Conservation (phyloP, 1,140 invertebrate species). For the Temnothorax nylanderi region DNA sequence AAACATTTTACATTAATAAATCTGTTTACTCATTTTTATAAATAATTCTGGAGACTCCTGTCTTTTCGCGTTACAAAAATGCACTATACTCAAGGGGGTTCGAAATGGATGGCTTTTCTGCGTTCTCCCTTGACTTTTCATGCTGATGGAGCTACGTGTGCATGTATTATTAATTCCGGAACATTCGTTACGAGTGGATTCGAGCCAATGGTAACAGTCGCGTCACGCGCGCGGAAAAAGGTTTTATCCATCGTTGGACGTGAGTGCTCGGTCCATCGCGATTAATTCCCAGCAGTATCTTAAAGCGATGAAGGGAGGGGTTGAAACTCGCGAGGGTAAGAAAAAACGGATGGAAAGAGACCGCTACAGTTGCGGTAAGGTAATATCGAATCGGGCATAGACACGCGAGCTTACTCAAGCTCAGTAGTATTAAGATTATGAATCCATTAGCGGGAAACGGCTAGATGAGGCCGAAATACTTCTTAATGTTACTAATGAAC, state of each 20-base stretch:
- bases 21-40: not conserved
- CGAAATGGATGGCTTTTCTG: constrained; percentile 13
- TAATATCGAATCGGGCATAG: constrained; percentile 77
- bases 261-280: constrained; percentile 55
- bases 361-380: constrained; percentile 56
- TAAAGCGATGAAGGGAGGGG: constrained; percentile 22
- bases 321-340: constrained; percentile 2
- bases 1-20: not conserved
- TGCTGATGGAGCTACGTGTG: constrained; percentile 43
- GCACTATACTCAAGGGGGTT: constrained; percentile 26
- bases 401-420: constrained; percentile 72
- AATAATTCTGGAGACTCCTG: not conserved
- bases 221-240: constrained; percentile 60
- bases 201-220: constrained; percentile 52
- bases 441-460: constrained; percentile 78
- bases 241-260: constrained; percentile 58
- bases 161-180: constrained; percentile 56
- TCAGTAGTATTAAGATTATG: constrained; percentile 79
- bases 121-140: constrained; percentile 51
- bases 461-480: constrained; percentile 74
- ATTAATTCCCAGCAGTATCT: constrained; percentile 62
- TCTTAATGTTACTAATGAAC: constrained; percentile 69
- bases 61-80: constrained; percentile 6
- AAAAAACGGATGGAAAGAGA: not conserved
- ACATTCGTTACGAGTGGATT: constrained; percentile 53